Base-by-base conservation (phyloP, 2,797 vertebrate genomes). In the Dipus sagitta region DNA sequence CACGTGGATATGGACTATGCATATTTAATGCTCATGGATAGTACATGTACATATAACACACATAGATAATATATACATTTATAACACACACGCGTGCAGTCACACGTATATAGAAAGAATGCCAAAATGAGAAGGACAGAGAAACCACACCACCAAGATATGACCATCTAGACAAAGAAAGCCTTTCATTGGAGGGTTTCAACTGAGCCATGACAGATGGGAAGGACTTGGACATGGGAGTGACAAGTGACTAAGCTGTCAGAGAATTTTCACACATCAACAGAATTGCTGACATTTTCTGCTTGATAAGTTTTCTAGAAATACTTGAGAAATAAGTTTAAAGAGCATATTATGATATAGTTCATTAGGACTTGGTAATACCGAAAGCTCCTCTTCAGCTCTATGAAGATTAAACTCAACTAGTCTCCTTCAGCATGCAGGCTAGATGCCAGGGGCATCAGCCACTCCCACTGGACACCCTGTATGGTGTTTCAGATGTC, bases 241-340 rank as follows among this genome's bases (percentile, higher is more conserved):
- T 96, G 92, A 95, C 94, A 96, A 96, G 88, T 86, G 72, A 95
- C 93, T 96, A 93, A 96, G 96, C 94, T 12, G 76, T 88, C 90
- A 88, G 75, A 88, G 94, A 79, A 4, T 88, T 95, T 97, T 96
- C 95, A 94, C 96, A 96, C 93, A 90, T 96, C 70, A 52, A 52
- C 86, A 94, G 84, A 92, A 92, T 60, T 94, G 76, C 90, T 97
- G 96, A 95, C 90, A 97, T 96, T 97, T 96, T 90, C 88, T 93
- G 83, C 83, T 76, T 92, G 92, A 86, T 94, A 96, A 93, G 90
- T 96, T 96, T 95, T 94, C 77, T 95, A 96, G 95, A 96, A 95
- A 86, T 94, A 95, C 84, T 92, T 92, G n/a, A 90, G 70, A 94
- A 96, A 93, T 86, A 95, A 92, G 76, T 90, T 52, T 93, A 88